Base-by-base conservation (phyloP, 2,888 invertebrate species). In the Agriotes lineatus region DNA sequence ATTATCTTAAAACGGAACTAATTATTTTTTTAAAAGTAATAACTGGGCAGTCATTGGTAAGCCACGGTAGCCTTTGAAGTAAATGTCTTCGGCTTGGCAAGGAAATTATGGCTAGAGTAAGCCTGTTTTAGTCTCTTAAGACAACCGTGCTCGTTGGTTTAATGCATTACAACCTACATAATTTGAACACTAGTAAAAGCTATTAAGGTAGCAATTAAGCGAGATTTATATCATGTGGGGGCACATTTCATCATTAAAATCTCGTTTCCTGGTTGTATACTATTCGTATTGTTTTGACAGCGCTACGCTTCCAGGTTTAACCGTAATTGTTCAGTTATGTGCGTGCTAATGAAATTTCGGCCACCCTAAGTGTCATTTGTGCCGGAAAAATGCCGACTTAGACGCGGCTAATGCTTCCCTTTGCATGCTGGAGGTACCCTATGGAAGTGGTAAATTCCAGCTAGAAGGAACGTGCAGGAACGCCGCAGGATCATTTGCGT, bases 221-320 rank as follows among this genome's bases (percentile, higher is more conserved):
- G 39, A 12, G 39, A 39, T 39, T 39, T 39, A 39, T 39, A 39
- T 39, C 39, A 39, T 39, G 14, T 39, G n/a, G 39, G 4, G 39
- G n/a, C n/a, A 14, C 39, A 39, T 12, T 39, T 39, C 14, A 39
- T 39, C 14, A 14, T 14, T 39, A 39, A 12, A 25, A 39, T n/a
- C 14, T 12, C 14, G 39, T 39, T 39, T 39, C n/a, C 39, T 39
- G 39, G n/a, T 39, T 39, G n/a, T 39, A 10, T 10, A 39, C 39
- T 39, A 39, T 14, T 14, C 7, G 7, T 25, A 25, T 5, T 7
- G 25, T 25, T 25, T 7, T 25, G 25, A 25, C 7, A 25, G 7
- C 25, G 25, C n/a, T n/a, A n/a, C n/a, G n/a, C n/a, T 39, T 39
- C n/a, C 14, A 39, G 39, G 3, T 10, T 39, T 39, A 39, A 25